Evolutionary conservation across 2,113 vertebrate species (phyloP).

Genomic region (Rattus rattus): DNA sequence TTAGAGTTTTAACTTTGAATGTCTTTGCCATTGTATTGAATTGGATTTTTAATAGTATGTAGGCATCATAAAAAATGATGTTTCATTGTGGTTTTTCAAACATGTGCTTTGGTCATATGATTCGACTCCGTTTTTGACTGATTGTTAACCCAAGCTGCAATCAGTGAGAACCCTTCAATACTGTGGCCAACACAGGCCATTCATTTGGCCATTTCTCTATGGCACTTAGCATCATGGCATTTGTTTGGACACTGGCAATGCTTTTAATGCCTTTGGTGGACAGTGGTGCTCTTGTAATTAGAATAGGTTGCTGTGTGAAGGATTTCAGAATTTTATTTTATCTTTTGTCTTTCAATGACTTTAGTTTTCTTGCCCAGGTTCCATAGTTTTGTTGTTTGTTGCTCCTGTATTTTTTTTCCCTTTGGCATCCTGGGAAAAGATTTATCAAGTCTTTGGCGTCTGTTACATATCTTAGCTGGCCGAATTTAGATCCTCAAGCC

Average conservation of each 20-base stretch:
- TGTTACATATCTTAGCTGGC: conserved; percentile 37
- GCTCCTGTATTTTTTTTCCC: neutral
- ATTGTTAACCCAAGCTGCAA: neutral
- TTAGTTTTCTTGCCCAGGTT: neutral
- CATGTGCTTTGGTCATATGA: neutral
- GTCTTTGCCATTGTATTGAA: conserved; percentile 1
- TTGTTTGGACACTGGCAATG: conserved; percentile 18
- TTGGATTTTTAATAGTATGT: neutral
- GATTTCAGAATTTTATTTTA: conserved; percentile 38
- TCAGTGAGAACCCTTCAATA: neutral
- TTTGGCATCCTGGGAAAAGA: conserved; percentile 46
- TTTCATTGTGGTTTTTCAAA: neutral
- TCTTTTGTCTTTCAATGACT: conserved; percentile 50
- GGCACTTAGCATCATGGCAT: neutral
- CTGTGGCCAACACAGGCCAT: neutral
- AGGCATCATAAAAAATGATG: neutral
- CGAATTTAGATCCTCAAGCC: conserved; percentile 28
- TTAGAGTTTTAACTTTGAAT: conserved; percentile 12
- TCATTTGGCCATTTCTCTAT: neutral
- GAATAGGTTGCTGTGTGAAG: conserved; percentile 35
- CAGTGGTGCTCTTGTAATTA: neutral
- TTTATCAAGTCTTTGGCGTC: conserved; percentile 27
- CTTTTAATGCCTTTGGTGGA: neutral
- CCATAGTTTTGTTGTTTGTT: conserved; percentile 2
- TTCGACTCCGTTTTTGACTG: neutral